phyloP scores from a whole-genome alignment of 2,797 vertebrate species.

The Rhyacichthys aspro region DNA sequence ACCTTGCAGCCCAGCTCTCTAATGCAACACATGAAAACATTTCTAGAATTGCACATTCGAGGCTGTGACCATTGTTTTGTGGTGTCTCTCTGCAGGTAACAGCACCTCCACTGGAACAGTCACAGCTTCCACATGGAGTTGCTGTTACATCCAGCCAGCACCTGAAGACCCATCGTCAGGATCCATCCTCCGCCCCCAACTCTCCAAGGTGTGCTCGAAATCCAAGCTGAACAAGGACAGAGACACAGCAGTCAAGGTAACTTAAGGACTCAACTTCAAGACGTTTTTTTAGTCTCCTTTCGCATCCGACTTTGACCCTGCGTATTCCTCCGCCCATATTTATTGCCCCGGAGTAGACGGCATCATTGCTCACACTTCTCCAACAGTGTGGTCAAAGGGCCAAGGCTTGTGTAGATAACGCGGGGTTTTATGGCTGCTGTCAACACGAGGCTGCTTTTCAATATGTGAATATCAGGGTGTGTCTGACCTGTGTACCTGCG shows the following conservation, averaged over 20 bases:
- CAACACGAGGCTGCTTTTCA: conserved; percentile 70
- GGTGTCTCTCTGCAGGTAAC: conserved; percentile 84
- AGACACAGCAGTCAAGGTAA: conserved; percentile 26
- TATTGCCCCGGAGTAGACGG: conserved; percentile 73
- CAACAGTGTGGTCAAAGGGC: conserved; percentile 76
- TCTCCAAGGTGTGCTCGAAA: neutral
- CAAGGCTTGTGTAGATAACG: conserved; percentile 79
- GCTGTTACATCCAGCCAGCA: conserved; percentile 90
- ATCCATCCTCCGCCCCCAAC: neutral
- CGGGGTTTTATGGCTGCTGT: conserved; percentile 77
- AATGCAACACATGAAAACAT: neutral
- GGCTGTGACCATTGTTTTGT: neutral
- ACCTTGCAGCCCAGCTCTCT: conserved; percentile 74
- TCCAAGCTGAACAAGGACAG: neutral
- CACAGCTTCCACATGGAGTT: conserved; percentile 92
- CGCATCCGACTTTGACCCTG: conserved; percentile 76
- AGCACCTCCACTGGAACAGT: conserved; percentile 90
- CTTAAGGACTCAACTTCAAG: conserved; percentile 32
- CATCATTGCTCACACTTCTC: conserved; percentile 67
- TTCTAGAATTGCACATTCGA: neutral
- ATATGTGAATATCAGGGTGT: conserved; percentile 74
- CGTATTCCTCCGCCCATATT: conserved; percentile 77
- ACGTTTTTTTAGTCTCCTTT: conserved; percentile 46
- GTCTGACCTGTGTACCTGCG: conserved; percentile 66
- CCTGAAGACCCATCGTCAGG: conserved; percentile 38